phyloP scores from a whole-genome alignment of 2,797 vertebrate species.

The Acridotheres tristis region DNA sequence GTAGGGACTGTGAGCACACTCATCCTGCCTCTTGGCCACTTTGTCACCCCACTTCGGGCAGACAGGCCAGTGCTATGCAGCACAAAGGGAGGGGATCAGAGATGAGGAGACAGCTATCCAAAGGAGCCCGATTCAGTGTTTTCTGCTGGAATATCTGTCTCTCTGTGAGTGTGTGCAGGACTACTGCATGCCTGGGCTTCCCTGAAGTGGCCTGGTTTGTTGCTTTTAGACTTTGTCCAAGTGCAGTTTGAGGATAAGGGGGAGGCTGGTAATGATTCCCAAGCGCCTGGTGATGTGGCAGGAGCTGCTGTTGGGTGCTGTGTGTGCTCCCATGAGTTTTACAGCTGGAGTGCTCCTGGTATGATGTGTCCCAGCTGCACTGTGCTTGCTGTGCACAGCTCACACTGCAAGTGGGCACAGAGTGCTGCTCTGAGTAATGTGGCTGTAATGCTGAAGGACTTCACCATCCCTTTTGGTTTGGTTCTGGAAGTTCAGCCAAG shows the following conservation, averaged over 20 bases:
- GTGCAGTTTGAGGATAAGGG: not conserved
- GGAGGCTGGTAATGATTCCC: not conserved
- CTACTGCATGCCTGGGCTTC: not conserved
- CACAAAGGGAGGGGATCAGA: not conserved
- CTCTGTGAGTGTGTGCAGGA: rapidly evolving
- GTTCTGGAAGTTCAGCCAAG: not conserved
- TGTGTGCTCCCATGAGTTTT: not conserved
- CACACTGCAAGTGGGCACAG: rapidly evolving
- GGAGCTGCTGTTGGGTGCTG: not conserved
- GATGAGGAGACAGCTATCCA: too few relatives aligned
- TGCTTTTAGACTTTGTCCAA: not conserved
- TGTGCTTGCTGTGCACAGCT: rapidly evolving
- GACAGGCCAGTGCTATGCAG: not conserved
- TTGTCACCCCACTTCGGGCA: not conserved
- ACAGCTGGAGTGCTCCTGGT: not conserved
- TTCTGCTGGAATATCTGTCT: not conserved
- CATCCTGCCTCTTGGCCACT: not conserved
- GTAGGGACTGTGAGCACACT: rapidly evolving
- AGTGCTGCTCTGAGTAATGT: rapidly evolving
- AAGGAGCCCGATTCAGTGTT: not conserved
- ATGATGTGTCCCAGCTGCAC: not conserved
- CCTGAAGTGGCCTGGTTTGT: not conserved
- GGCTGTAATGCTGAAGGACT: not conserved
- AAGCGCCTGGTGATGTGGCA: rapidly evolving
- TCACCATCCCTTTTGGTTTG: rapidly evolving